A percentile compares a stretch with the other conserved stretches of the same genome.
These are phyloP conservation scores for Muschampia plurimacula DNA, from an alignment of 2,888 invertebrate genomes.

Conservation along the genomic window DNA sequence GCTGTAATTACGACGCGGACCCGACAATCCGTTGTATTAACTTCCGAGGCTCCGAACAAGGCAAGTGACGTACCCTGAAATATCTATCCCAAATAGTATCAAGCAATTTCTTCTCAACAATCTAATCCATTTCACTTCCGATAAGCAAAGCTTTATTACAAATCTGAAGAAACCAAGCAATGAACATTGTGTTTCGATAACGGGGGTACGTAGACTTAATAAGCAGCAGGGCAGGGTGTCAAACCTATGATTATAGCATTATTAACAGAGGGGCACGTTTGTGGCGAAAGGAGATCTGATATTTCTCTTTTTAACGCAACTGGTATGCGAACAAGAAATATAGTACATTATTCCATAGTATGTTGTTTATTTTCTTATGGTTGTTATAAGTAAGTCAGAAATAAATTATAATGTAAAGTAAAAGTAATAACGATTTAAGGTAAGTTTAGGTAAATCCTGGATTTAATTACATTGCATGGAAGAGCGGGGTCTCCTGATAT, in stretches of 20 bases:
- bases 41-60: slow-evolving; percentile 63
- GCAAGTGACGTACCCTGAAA: slow-evolving; percentile 54
- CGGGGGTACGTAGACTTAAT: slow-evolving; percentile 30
- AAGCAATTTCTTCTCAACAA: slow-evolving; percentile 25
- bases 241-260: slow-evolving; percentile 81
- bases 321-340: not conserved
- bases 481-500: no score
- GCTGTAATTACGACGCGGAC: slow-evolving; percentile 76
- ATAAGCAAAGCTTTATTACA: not conserved
- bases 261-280: slow-evolving; percentile 72
- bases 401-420: no score
- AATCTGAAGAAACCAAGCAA: not conserved
- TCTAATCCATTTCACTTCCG: slow-evolving; percentile 1
- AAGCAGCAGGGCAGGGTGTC: slow-evolving; percentile 62
- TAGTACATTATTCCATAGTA: no score
- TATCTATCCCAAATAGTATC: slow-evolving; percentile 41
- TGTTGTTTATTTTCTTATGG: no score
- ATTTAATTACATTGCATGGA: no score
- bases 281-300: slow-evolving; percentile 61
- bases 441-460: no score
- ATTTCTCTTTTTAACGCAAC: slow-evolving; percentile 8
- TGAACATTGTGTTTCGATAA: slow-evolving; percentile 9
- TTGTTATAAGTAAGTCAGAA: no score
- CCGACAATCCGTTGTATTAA: slow-evolving; percentile 76
- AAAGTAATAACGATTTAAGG: no score